phyloP scores from a whole-genome alignment of 1,140 invertebrate species.

The Solen grandis region DNA sequence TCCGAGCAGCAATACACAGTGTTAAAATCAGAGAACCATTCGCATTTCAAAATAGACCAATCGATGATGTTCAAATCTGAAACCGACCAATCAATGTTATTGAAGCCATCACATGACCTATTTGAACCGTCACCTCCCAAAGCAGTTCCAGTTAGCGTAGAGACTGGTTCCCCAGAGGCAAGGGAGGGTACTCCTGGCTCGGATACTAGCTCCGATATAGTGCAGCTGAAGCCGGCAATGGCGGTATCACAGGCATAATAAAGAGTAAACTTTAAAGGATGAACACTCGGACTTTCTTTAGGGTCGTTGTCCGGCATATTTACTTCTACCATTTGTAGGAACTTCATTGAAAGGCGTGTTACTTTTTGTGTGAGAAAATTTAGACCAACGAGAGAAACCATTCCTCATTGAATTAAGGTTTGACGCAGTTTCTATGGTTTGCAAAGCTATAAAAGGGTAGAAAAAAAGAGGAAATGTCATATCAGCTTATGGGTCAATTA shows the following conservation, averaged over 20 bases:
- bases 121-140: conserved; percentile 44
- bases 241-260: conserved; percentile 32
- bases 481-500: no score
- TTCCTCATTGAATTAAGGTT: no score
- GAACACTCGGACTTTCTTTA: no score
- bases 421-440: no score
- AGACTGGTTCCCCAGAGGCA: conserved; percentile 5
- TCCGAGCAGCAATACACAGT: background rate
- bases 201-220: conserved; percentile 35
- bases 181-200: conserved; percentile 7
- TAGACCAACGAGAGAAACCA: no score
- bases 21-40: conserved; percentile 20
- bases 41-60: conserved; percentile 26
- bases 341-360: no score
- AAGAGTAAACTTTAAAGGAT: no score
- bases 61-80: conserved; percentile 36
- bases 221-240: conserved; percentile 42
- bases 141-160: conserved; percentile 40
- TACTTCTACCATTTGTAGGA: no score
- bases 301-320: no score
- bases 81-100: conserved; percentile 41
- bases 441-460: no score
- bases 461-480: no score
- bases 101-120: conserved; percentile 48
- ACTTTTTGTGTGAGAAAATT: no score